These are phyloP conservation scores for Liparis tanakae DNA, from an alignment of 2,797 vertebrate species.

Conservation along the genomic window DNA sequence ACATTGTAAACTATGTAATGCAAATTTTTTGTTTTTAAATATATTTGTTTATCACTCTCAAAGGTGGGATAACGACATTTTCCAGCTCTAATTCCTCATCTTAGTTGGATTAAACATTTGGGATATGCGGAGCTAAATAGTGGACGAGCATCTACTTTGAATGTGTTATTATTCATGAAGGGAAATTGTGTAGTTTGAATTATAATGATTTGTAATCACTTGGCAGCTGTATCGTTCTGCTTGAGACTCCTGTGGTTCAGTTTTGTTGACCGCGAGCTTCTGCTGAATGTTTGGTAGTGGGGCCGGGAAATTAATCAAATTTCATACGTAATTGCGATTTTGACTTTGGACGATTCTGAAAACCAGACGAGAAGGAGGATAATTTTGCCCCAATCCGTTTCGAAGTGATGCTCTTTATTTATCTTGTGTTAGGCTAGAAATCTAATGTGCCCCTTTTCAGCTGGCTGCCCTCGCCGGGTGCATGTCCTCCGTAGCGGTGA, in stretches of 20 bases:
- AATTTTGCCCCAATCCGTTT: background rate
- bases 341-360: background rate
- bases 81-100: conserved; percentile 68
- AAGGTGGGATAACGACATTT: conserved; percentile 66
- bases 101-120: conserved; percentile 77
- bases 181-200: conserved; percentile 62
- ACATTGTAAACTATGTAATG: conserved; percentile 80
- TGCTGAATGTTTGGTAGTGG: conserved; percentile 6
- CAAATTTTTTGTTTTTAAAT: conserved; percentile 55
- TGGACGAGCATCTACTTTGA: conserved; percentile 62
- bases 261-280: conserved; percentile 21
- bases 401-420: background rate
- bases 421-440: background rate
- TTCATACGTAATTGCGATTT: background rate
- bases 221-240: conserved; percentile 55
- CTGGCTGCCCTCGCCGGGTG: background rate
- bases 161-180: conserved; percentile 59
- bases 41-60: conserved; percentile 46
- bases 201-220: conserved; percentile 64
- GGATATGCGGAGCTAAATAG: conserved; percentile 66
- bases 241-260: conserved; percentile 45
- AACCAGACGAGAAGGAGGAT: background rate
- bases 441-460: background rate
- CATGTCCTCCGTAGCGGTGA: background rate
- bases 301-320: background rate